Percentiles rank a stretch among this genome's conserved stretches.
phyloP scores from a whole-genome alignment of 2,113 vertebrate species.

The Porphyrio hochstetteri region DNA sequence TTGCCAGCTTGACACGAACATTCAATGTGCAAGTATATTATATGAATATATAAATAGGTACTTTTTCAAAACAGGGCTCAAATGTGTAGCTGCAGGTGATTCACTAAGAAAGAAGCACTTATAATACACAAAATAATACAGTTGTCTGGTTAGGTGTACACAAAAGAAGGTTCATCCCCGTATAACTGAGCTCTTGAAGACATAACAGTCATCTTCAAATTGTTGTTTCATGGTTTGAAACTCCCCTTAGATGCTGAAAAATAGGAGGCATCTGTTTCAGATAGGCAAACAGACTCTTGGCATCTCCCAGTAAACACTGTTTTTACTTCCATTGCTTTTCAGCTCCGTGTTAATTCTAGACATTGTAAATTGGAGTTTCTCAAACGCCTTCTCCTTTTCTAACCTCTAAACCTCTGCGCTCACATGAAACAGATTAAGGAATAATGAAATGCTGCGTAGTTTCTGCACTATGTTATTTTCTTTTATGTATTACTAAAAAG shows the following conservation, averaged over 20 bases:
- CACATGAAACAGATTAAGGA: neutral
- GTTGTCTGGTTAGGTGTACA: neutral
- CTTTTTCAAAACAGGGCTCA: neutral
- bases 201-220: neutral
- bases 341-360: neutral
- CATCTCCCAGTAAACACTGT: neutral
- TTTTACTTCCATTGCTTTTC: neutral
- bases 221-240: neutral
- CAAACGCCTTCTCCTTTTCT: neutral
- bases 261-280: neutral
- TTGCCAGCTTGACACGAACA: neutral
- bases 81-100: neutral
- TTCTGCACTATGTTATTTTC: conserved; percentile 4
- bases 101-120: neutral
- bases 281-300: neutral
- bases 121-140: neutral
- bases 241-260: neutral
- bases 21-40: neutral
- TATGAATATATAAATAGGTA: neutral
- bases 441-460: neutral
- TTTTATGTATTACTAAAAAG: neutral
- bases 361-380: neutral
- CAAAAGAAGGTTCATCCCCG: neutral
- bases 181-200: neutral
- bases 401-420: neutral